phyloP scores from a whole-genome alignment of 2,113 vertebrate species.

The Panthera leo region DNA sequence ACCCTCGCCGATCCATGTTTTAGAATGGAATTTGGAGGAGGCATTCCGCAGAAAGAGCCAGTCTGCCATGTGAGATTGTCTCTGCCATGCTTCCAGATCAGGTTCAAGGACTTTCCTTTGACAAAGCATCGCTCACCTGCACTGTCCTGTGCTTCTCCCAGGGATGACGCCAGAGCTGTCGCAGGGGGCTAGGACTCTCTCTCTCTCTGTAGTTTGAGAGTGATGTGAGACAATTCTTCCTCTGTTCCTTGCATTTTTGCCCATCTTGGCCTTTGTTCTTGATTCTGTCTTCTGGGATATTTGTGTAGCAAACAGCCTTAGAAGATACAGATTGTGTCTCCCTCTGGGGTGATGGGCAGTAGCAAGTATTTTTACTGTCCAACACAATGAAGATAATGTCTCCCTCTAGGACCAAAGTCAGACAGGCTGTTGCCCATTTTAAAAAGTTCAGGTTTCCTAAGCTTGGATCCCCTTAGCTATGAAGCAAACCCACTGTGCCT shows the following conservation, averaged over 20 bases:
- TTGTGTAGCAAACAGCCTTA: not conserved
- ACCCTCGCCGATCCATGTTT: not conserved
- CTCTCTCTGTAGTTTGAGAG: not conserved
- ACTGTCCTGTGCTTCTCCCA: not conserved
- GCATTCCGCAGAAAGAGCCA: not conserved
- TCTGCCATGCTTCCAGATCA: not conserved
- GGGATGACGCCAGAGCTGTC: not conserved
- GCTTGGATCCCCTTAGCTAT: not conserved
- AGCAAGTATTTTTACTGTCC: not conserved
- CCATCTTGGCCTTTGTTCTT: not conserved
- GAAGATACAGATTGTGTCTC: not conserved
- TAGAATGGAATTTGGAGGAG: not conserved
- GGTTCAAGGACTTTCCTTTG: not conserved
- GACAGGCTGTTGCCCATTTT: not conserved
- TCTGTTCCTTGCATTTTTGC: not conserved
- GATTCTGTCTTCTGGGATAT: not conserved
- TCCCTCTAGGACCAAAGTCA: not conserved
- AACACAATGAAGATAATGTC: not conserved
- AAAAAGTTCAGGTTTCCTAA: not conserved
- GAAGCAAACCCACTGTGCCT: not conserved
- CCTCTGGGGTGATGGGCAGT: not conserved
- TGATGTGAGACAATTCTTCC: not conserved
- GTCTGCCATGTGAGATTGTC: not conserved
- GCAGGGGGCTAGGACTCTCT: not conserved
- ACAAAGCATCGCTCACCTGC: not conserved